Percentiles rank a stretch among this genome's conserved stretches.
Conservation (phyloP, 35 echinoderm and acorn worm species). For the Heliocidaris tuberculata region DNA sequence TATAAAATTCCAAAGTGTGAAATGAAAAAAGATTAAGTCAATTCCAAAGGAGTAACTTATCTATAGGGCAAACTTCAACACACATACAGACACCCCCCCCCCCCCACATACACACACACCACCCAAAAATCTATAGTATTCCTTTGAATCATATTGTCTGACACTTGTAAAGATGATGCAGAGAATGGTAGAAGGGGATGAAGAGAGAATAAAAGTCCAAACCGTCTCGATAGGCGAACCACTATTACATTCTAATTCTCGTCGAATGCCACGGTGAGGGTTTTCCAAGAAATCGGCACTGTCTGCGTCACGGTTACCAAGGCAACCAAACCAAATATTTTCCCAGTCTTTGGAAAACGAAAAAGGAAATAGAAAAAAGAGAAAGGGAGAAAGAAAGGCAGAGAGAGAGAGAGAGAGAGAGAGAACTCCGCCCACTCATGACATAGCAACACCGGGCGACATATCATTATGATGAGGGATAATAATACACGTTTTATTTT, state of each 20-base stretch:
- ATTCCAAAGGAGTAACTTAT: too few species aligned
- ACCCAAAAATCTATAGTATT: too few species aligned
- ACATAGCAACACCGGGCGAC: background rate
- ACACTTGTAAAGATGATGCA: background rate
- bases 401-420: conserved; percentile 23
- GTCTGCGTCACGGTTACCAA: conserved; percentile 27
- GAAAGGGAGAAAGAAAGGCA: background rate
- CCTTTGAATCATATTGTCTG: too few species aligned
- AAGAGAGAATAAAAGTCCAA: background rate
- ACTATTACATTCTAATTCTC: conserved; percentile 2
- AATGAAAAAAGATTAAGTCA: too few species aligned
- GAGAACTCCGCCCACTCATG: background rate
- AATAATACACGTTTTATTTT: background rate
- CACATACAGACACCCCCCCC: too few species aligned
- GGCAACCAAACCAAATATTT: conserved; percentile 37
- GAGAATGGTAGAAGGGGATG: background rate
- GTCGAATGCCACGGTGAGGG: background rate
- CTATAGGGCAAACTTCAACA: too few species aligned
- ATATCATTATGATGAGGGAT: conserved; percentile 5
- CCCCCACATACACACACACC: too few species aligned
- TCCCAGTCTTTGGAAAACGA: conserved; percentile 27
- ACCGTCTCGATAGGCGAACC: background rate
- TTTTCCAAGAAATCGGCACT: conserved; percentile 11
- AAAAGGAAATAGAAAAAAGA: conserved; percentile 1
- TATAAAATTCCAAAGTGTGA: too few species aligned